Base-by-base conservation (phyloP, 1,140 invertebrate genomes). In the Cyclina sinensis region DNA sequence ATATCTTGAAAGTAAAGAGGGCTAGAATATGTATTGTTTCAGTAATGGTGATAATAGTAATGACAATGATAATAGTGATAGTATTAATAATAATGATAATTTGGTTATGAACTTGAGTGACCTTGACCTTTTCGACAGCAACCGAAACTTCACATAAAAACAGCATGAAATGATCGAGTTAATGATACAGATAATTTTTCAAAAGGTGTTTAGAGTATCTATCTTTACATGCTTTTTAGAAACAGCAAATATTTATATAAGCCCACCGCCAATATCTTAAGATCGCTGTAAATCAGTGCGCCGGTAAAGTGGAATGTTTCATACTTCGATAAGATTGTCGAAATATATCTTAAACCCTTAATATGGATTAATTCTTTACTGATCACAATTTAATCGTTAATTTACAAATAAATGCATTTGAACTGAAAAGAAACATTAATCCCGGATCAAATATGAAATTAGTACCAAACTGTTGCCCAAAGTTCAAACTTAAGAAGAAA, bases 231-330 rank as follows among this genome's bases (percentile, higher is more conserved):
- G 57, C 57, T n/a, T 62, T 62, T 62, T 18, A 18, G 57, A 62
- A 62, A 27, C 24, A n/a, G 57, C 57, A 62, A 62, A 62, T 62
- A 62, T 62, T 62, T 62, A 62, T 27, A 62, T n/a, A 62, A 27
- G n/a, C 57, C 21, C 24, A n/a, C 24, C 27, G 57, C n/a, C 18
- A 24, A n/a, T 18, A n/a, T 7, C 57, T 62, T 27, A 62, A 1
- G 57, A 4, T 57, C n/a, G 24, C 24, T 9, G n/a, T 62, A 62
- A 62, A 62, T 62, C 57, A 62, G 9, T 62, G 57, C n/a, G 57
- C 57, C 7, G 57, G 24, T 27, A 62, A 62, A n/a, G 18, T n/a
- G 24, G n/a, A 62, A n/a, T n/a, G 7, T 62, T 62, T 62, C 57
- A 62, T 62, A 27, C 57, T 62, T 27, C 27, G n/a, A 62, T 62